These are phyloP conservation scores for Argentina silus DNA, from an alignment of 2,797 vertebrate genomes.

Conservation along the genomic window DNA sequence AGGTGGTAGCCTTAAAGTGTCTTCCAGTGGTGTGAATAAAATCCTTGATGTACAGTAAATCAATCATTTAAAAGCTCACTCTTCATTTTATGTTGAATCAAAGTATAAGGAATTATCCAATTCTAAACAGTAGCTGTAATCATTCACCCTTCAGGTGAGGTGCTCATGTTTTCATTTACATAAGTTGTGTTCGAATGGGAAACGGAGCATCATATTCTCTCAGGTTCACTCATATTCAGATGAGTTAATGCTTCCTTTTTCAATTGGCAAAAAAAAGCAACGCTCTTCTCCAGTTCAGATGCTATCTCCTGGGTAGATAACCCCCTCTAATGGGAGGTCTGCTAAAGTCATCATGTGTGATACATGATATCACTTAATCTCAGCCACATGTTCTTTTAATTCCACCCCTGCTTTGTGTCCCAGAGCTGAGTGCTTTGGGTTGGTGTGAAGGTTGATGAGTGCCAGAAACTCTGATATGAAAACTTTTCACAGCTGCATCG, in stretches of 20 bases:
- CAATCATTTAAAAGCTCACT: neutral
- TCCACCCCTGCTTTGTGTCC: conserved; percentile 5
- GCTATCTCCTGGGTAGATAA: conserved; percentile 30
- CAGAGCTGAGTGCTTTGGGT: neutral
- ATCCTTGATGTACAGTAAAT: neutral
- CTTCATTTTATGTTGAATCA: neutral
- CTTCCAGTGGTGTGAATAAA: conserved; percentile 2
- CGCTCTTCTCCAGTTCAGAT: conserved; percentile 10
- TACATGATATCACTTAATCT: conserved; percentile 45
- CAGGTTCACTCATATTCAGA: conserved; percentile 2
- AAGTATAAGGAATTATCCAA: neutral
- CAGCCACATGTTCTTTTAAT: conserved; percentile 35
- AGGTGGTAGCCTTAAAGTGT: neutral
- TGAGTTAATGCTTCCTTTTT: conserved; percentile 2
- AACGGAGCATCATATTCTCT: neutral
- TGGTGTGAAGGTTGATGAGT: neutral
- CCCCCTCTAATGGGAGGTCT: conserved; percentile 43
- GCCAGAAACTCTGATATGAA: conserved; percentile 6
- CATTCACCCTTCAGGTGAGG: conserved; percentile 1
- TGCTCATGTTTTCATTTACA: neutral
- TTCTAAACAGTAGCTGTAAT: neutral
- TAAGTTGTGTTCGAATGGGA: neutral
- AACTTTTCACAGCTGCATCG: neutral
- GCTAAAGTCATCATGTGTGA: conserved; percentile 46
- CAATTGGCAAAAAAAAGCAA: neutral